Evolutionary conservation across 2,113 vertebrate species (phyloP).

Genomic region (Gila orcuttii): DNA sequence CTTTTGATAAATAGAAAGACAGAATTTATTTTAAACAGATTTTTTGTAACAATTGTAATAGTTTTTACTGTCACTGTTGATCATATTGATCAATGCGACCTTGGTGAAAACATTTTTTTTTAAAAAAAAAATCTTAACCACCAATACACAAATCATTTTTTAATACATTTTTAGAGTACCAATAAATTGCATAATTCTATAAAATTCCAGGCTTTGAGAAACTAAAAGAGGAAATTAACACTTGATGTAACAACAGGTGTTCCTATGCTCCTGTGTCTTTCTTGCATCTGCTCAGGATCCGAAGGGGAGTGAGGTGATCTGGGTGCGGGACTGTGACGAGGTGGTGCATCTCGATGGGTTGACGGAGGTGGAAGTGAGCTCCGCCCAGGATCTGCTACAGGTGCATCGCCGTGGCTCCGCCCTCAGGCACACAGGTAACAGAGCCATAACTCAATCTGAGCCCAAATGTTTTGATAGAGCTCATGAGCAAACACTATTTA

Average conservation of each 20-base stretch:
- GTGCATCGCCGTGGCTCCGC: constrained; percentile 55
- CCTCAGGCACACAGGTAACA: constrained; percentile 59
- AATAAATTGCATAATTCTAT: not conserved
- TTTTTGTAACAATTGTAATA: not conserved
- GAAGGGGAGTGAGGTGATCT: constrained; percentile 56
- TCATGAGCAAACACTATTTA: not conserved
- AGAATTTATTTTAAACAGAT: not conserved
- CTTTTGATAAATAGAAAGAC: not conserved
- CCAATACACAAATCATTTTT: too few relatives aligned
- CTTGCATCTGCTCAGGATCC: constrained; percentile 48
- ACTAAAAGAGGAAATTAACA: not conserved
- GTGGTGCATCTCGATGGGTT: constrained; percentile 60
- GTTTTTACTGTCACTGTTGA: not conserved
- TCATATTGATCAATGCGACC: not conserved
- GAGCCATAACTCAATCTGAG: not conserved
- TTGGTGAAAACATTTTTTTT: not conserved
- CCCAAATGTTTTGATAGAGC: not conserved
- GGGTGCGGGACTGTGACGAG: constrained; percentile 64
- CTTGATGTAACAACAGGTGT: not conserved
- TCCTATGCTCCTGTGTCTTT: not conserved
- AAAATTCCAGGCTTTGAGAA: too few relatives aligned
- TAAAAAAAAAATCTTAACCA: not conserved
- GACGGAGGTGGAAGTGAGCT: constrained; percentile 62
- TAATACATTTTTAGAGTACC: not conserved
- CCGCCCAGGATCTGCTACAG: constrained; percentile 58